Evolutionary conservation across 2,888 invertebrate genomes (phyloP).

Genomic region (Nipponacmea schrenckii): DNA sequence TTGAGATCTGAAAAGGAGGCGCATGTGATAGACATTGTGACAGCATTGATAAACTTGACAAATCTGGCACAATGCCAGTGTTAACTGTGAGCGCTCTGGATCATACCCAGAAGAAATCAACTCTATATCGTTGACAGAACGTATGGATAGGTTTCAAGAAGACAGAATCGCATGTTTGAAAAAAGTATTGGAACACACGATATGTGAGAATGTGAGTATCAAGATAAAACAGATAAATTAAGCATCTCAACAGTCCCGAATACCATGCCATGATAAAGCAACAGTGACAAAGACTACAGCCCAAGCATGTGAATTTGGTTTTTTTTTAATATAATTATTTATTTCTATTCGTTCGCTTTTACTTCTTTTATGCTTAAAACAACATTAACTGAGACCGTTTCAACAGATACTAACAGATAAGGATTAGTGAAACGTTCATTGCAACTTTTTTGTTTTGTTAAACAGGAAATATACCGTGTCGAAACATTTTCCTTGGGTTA

Average conservation of each 20-base stretch:
- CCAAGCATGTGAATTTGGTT: background rate
- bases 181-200: background rate
- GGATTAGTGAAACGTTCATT: too few species aligned
- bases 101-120: background rate
- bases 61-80: background rate
- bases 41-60: background rate
- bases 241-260: background rate
- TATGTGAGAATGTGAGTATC: background rate
- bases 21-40: background rate
- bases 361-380: too few species aligned
- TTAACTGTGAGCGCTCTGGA: background rate
- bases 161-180: background rate
- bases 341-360: too few species aligned
- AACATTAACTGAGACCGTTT: too few species aligned
- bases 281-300: background rate
- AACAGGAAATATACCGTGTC: too few species aligned
- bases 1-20: too few species aligned
- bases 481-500: too few species aligned
- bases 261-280: background rate
- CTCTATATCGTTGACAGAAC: background rate
- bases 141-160: background rate
- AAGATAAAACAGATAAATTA: background rate
- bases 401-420: too few species aligned
- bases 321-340: too few species aligned
- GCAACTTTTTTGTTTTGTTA: too few species aligned